phyloP scores from a whole-genome alignment of 2,797 vertebrate genomes.

The Catamblyrhynchus diadema region DNA sequence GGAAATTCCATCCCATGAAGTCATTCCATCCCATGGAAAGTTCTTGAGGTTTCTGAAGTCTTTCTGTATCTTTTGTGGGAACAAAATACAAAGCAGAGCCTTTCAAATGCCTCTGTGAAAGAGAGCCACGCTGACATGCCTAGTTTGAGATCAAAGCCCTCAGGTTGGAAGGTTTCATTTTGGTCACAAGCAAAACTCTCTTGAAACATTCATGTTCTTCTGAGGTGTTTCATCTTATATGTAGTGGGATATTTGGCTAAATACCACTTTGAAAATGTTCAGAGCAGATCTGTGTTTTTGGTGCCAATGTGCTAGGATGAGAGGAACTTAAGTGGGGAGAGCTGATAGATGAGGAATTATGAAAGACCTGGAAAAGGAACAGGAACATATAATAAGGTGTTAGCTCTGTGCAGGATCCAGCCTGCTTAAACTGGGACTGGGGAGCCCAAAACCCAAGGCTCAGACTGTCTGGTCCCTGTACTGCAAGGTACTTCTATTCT shows the following conservation, averaged over 20 bases:
- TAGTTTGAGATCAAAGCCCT: neutral
- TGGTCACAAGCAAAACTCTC: neutral
- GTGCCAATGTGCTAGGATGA: neutral
- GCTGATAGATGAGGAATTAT: neutral
- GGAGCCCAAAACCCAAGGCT: neutral
- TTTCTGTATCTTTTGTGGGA: neutral
- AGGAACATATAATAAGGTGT: neutral
- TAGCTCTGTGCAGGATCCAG: neutral
- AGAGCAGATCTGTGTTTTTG: neutral
- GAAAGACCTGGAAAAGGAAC: neutral
- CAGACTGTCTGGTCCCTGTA: neutral
- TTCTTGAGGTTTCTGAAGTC: neutral
- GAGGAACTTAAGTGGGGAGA: neutral
- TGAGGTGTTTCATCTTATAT: neutral
- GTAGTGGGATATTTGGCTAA: neutral
- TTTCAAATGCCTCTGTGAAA: neutral
- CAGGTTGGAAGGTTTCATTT: neutral
- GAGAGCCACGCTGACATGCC: neutral
- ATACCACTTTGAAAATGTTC: neutral
- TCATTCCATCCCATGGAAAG: neutral
- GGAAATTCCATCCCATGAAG: neutral
- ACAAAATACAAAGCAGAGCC: neutral
- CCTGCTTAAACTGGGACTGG: neutral
- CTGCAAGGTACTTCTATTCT: neutral
- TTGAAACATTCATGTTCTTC: neutral